Evolutionary conservation across 2,113 vertebrate genomes (phyloP).

Genomic region (Gorsachius goisagi): DNA sequence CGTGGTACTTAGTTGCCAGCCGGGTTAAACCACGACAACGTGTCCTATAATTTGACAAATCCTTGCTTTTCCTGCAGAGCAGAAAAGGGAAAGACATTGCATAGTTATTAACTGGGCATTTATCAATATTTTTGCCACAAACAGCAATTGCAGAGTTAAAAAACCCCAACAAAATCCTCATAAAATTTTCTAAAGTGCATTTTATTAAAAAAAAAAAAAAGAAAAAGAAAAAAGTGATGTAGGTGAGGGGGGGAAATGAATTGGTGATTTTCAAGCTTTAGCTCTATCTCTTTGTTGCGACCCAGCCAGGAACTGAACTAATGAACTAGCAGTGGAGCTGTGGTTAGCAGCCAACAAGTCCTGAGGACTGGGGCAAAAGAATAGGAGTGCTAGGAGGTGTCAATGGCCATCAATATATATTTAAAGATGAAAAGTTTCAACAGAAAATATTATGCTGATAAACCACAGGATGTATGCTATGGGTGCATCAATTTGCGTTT

Average conservation of each 20-base stretch:
- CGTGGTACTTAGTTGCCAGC: too few relatives aligned
- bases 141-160: neutral
- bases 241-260: neutral
- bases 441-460: neutral
- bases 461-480: neutral
- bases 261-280: neutral
- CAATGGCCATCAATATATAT: neutral
- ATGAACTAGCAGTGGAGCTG: neutral
- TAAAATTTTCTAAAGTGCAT: neutral
- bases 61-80: neutral
- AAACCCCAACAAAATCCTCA: neutral
- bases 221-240: accelerated
- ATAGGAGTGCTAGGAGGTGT: neutral
- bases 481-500: neutral
- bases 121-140: neutral
- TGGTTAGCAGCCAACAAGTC: neutral
- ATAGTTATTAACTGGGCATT: neutral
- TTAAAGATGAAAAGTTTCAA: neutral
- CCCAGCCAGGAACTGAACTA: neutral
- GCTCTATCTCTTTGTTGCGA: neutral
- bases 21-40: too few relatives aligned
- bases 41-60: neutral
- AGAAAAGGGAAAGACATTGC: neutral
- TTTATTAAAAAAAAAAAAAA: neutral
- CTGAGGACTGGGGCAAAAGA: neutral